These are phyloP conservation scores for Mercenaria mercenaria DNA, from an alignment of 1,140 invertebrate genomes.

Conservation along the genomic window DNA sequence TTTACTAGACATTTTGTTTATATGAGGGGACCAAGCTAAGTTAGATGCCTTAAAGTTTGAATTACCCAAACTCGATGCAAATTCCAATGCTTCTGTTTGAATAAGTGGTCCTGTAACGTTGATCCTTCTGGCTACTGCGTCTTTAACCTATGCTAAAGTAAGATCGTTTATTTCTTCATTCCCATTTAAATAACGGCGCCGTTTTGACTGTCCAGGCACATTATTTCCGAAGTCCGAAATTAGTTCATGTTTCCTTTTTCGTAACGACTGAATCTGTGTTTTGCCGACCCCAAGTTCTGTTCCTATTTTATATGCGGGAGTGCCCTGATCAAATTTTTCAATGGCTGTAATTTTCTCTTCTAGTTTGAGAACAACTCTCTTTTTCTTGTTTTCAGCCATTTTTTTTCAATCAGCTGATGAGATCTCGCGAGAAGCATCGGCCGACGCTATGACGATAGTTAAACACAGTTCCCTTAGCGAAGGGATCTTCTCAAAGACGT, in stretches of 20 bases:
- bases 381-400: slow-evolving; percentile 17
- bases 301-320: background rate
- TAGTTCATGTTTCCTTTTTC: background rate
- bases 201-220: background rate
- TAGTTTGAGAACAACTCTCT: slow-evolving; percentile 6
- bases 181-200: background rate
- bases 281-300: background rate
- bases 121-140: background rate
- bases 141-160: background rate
- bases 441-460: background rate
- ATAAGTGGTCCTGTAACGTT: background rate
- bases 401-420: slow-evolving; percentile 17
- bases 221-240: background rate
- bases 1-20: too few relatives aligned
- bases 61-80: background rate
- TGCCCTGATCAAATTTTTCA: background rate
- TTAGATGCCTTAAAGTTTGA: background rate
- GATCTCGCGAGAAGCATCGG: slow-evolving; percentile 2
- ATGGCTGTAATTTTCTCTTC: background rate
- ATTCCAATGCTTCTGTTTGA: background rate
- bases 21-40: too few relatives aligned
- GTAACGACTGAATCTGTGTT: background rate
- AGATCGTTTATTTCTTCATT: slow-evolving; percentile 23
- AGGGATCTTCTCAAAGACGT: background rate
- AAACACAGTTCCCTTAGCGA: background rate